Percentiles rank a stretch among this genome's conserved stretches.
Evolutionary conservation across 2,888 invertebrate genomes (phyloP).

Genomic region (Falcaria lacertinaria): DNA sequence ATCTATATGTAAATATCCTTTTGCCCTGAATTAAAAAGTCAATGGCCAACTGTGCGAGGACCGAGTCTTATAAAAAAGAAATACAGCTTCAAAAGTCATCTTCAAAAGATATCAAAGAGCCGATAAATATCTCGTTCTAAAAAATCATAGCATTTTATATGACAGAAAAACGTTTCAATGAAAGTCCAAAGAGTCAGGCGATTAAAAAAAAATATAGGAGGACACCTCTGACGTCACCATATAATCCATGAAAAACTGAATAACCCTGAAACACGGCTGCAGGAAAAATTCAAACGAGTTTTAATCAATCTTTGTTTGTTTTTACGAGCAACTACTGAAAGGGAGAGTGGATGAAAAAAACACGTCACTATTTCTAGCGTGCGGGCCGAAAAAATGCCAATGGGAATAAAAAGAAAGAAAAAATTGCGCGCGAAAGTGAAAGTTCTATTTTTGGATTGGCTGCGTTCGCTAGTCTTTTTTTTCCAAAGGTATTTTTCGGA

Average conservation of each 20-base stretch:
- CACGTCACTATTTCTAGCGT: slow-evolving; percentile 76
- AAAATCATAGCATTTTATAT: too few species aligned
- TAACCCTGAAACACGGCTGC: slow-evolving; percentile 54
- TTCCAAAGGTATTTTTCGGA: slow-evolving; percentile 37
- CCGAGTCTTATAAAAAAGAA: too few species aligned
- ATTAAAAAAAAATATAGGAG: background rate
- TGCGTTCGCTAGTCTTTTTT: slow-evolving; percentile 45
- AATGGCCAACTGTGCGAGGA: too few species aligned
- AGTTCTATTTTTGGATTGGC: slow-evolving; percentile 70
- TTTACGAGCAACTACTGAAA: slow-evolving; percentile 69
- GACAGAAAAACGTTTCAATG: too few species aligned
- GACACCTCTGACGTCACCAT: background rate
- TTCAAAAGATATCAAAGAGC: too few species aligned
- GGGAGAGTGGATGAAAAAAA: slow-evolving; percentile 65
- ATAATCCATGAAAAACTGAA: slow-evolving; percentile 45
- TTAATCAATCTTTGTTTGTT: slow-evolving; percentile 74
- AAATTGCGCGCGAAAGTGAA: slow-evolving; percentile 63
- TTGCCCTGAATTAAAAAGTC: too few species aligned
- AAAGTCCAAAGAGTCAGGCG: background rate
- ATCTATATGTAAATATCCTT: too few species aligned
- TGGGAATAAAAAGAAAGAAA: slow-evolving; percentile 39
- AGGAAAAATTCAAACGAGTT: slow-evolving; percentile 57
- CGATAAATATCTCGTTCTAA: too few species aligned
- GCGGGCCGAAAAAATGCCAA: slow-evolving; percentile 49
- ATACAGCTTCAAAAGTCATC: too few species aligned